A percentile compares a stretch with the other conserved stretches of the same genome.
These are phyloP conservation scores for Agrochola macilenta DNA, from an alignment of 2,888 invertebrate species.

Conservation along the genomic window DNA sequence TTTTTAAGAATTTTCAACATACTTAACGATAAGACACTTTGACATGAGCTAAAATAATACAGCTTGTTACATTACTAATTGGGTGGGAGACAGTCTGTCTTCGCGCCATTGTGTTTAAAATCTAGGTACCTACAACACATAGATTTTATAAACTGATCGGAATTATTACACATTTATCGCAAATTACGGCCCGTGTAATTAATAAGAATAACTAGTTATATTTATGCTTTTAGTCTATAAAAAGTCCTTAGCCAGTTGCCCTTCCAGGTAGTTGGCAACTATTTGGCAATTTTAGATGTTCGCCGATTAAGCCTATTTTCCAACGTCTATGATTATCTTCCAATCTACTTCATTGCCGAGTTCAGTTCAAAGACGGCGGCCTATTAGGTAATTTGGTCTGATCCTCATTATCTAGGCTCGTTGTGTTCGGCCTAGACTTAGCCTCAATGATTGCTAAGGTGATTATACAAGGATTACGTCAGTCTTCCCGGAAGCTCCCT, in stretches of 20 bases:
- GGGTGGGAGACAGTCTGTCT: conserved; percentile 1
- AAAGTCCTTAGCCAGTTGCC: neutral
- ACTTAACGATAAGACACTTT: neutral
- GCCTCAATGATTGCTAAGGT: conserved; percentile 3
- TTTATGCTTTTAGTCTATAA: too few relatives aligned
- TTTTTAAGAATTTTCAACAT: neutral
- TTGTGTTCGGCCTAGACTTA: conserved; percentile 12
- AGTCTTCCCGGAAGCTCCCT: conserved; percentile 39
- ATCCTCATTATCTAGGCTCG: conserved; percentile 12
- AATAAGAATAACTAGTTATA: neutral
- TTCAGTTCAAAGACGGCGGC: conserved; percentile 20
- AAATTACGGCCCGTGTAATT: neutral
- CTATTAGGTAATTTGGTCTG: conserved; percentile 9
- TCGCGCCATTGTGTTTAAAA: neutral
- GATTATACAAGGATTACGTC: conserved; percentile 5
- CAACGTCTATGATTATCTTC: conserved; percentile 14
- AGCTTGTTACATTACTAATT: conserved; percentile 9
- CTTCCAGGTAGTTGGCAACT: neutral
- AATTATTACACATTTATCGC: neutral
- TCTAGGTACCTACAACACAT: neutral
- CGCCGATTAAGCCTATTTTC: conserved; percentile 5
- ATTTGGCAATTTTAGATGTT: conserved; percentile 1
- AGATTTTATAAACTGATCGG: neutral
- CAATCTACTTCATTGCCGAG: conserved; percentile 8
- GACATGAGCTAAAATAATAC: conserved; percentile 4